Evolutionary conservation across 2,113 vertebrate genomes (phyloP).

Genomic region (Bufo gargarizans): DNA sequence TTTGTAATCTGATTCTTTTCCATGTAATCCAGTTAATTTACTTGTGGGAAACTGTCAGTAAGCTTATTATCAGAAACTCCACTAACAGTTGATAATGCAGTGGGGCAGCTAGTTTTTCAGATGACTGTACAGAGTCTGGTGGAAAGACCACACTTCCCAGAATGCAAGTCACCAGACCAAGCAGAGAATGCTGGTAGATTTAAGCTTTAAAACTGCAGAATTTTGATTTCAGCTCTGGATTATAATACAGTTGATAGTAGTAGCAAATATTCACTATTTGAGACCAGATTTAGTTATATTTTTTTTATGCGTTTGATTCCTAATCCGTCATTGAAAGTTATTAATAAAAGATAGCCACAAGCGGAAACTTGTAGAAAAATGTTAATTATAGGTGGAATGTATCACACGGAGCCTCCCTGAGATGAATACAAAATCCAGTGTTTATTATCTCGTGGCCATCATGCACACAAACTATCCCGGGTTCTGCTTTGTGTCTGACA

Average conservation of each 20-base stretch:
- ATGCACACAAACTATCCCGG: not conserved
- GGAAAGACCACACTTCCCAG: too few relatives aligned
- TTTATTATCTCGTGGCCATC: not conserved
- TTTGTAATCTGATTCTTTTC: too few relatives aligned
- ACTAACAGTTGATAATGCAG: too few relatives aligned
- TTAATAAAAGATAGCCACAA: slow-evolving; percentile 34
- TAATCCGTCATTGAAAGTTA: not conserved
- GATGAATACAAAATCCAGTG: not conserved
- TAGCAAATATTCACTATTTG: not conserved
- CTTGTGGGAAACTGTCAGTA: too few relatives aligned
- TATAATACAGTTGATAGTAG: not conserved
- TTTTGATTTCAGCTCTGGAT: not conserved
- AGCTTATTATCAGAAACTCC: too few relatives aligned
- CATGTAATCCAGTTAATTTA: too few relatives aligned
- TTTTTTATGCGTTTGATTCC: not conserved
- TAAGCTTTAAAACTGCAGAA: not conserved
- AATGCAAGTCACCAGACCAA: not conserved
- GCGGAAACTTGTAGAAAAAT: slow-evolving; percentile 35
- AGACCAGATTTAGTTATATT: not conserved
- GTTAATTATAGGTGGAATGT: slow-evolving; percentile 38
- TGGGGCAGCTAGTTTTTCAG: too few relatives aligned
- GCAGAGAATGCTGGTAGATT: not conserved
- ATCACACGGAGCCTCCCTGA: not conserved
- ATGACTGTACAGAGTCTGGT: not conserved
- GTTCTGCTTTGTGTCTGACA: not conserved